Conservation (phyloP, 2,797 vertebrate genomes). For the Meriones psammophilus region DNA sequence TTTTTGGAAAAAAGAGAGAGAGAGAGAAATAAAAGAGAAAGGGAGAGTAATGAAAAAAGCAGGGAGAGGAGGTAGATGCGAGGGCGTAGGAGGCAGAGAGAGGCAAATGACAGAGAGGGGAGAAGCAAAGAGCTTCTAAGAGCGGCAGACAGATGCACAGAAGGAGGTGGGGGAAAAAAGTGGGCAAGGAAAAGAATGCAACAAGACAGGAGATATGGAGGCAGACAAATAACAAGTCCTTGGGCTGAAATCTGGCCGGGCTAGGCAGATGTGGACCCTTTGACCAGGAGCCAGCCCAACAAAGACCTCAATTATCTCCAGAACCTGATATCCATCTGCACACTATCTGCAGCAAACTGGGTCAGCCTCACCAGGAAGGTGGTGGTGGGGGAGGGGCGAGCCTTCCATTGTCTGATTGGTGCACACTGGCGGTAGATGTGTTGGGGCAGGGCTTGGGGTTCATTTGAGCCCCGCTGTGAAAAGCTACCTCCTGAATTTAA, state of each 20-base stretch:
- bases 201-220: neutral
- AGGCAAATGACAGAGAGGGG: neutral
- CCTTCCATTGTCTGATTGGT: neutral
- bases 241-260: neutral
- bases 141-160: neutral
- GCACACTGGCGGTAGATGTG: neutral
- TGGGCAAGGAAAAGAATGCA: neutral
- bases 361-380: neutral
- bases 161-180: neutral
- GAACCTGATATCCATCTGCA: constrained; percentile 9
- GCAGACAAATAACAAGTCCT: neutral
- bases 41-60: too few relatives aligned
- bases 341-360: neutral
- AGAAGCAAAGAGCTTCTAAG: neutral
- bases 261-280: neutral
- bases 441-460: neutral
- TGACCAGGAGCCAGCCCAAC: neutral
- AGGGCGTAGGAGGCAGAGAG: neutral
- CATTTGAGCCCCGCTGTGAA: neutral
- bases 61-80: neutral
- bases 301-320: neutral
- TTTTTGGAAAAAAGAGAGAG: neutral
- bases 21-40: neutral
- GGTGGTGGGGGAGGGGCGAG: too few relatives aligned
- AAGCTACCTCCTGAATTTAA: neutral